Evolutionary conservation across 2,888 invertebrate genomes (phyloP).

Genomic region (Drosophila basisetae): DNA sequence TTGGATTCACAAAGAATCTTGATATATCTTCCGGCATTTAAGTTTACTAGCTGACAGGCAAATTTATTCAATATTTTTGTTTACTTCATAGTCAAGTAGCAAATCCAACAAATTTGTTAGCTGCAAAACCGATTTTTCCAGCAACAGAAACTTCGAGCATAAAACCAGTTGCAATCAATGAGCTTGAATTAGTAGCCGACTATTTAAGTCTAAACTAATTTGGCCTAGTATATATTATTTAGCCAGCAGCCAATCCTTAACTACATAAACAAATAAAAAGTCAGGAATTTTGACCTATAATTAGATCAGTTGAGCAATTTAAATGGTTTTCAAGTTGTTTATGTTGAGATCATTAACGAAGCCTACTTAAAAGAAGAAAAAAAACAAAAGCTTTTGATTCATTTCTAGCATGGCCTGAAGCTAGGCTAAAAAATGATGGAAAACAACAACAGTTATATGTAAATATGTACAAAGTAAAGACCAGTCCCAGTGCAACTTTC

Average conservation of each 20-base stretch:
- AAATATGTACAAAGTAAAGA: conserved; percentile 8
- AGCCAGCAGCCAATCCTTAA: background rate
- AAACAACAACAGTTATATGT: background rate
- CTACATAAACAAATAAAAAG: background rate
- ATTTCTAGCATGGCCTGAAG: conserved; percentile 21
- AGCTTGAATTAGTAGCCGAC: background rate
- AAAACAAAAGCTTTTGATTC: conserved; percentile 24
- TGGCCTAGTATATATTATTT: background rate
- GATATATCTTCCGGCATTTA: no score
- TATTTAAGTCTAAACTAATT: background rate
- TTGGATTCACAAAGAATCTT: background rate
- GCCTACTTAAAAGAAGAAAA: conserved; percentile 1
- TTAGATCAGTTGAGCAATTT: conserved; percentile 3
- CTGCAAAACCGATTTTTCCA: background rate
- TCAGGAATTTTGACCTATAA: background rate
- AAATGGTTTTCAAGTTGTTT: conserved; percentile 16
- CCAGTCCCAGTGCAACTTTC: conserved; percentile 62
- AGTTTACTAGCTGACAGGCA: background rate
- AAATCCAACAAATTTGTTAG: background rate
- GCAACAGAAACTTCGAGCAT: conserved; percentile 14
- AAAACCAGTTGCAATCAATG: background rate
- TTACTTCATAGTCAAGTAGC: background rate
- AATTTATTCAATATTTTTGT: background rate
- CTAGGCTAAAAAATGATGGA: conserved; percentile 1
- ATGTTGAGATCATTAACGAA: conserved; percentile 29